Evolutionary conservation across 2,797 vertebrate species (phyloP), one percentile per base, ranked within the genome.

Genomic region (Podarcis siculus): DNA sequence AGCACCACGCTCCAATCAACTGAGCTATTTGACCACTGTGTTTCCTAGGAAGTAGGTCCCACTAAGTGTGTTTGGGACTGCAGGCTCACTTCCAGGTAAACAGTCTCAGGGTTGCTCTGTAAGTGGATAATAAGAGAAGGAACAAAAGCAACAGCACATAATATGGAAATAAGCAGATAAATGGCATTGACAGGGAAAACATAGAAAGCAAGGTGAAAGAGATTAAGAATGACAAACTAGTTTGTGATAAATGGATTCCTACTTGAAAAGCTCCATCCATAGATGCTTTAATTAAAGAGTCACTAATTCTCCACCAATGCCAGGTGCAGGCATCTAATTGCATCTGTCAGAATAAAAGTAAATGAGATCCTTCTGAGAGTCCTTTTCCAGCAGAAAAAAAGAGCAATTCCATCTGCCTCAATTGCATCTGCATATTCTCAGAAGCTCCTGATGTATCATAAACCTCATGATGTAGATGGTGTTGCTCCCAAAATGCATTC

Each of bases 221-320:
- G 58, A 85, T 84, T 76, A 85, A 30, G 45, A 87, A 80, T 84
- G 82, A 85, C 76, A 80, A 67, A 87, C 55, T 84, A 58, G 58
- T 67, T 76, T 45, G 35, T 81, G 82, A 73, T 90, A 76, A 87
- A 87, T 90, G 81, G 72, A 75, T 87, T 79, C 66, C 58, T 73
- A 49, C 25, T 87, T 85, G 64, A 90, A 87, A 67, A 71, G 21
- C 71, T 87, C 64, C 58, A 85, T 69, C 69, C 17, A 45, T 61
- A 80, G 89, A 80, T 84, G 55, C 64, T 87, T 87, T 87, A 80
- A 82, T 69, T 85, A 87, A 86, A 82, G 77, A 87, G 69, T 76
- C 45, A 45, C 78, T 85, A 80, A 76, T 87, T 79, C n/a, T 69
- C 72, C 71, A 85, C 82, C 61, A 85, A 71, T 81, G 64, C 83